Evolutionary conservation across 2,113 vertebrate genomes (phyloP).

Genomic region (Nycticebus coucang): DNA sequence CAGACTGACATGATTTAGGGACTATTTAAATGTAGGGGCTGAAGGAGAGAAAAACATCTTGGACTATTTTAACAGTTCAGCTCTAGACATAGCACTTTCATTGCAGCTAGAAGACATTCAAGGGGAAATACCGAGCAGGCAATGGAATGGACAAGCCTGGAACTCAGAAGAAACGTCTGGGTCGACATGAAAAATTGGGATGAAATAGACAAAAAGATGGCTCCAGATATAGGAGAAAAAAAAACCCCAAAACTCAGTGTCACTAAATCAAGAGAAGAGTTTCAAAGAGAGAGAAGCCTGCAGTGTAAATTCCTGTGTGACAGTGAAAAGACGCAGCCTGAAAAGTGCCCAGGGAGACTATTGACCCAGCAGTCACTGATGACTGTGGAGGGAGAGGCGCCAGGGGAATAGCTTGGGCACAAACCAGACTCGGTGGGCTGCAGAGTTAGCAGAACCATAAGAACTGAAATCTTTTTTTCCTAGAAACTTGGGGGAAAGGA

Average conservation of each 20-base stretch:
- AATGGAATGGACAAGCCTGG: background rate
- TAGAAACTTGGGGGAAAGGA: background rate
- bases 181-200: background rate
- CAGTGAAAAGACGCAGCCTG: background rate
- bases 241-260: background rate
- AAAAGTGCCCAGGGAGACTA: background rate
- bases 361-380: too few species aligned
- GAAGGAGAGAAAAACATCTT: background rate
- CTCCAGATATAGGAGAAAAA: background rate
- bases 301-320: background rate
- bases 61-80: background rate
- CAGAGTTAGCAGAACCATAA: background rate
- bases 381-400: accelerated
- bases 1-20: background rate
- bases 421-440: background rate
- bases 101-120: background rate
- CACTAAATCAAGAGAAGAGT: background rate
- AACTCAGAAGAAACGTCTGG: background rate
- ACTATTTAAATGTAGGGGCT: background rate
- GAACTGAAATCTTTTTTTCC: background rate
- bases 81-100: background rate
- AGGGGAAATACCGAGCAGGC: background rate
- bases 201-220: background rate
- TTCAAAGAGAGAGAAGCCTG: background rate
- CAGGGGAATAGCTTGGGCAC: background rate